Base-by-base conservation (phyloP, 2,888 invertebrate genomes). In the Thereva nobilitata region DNA sequence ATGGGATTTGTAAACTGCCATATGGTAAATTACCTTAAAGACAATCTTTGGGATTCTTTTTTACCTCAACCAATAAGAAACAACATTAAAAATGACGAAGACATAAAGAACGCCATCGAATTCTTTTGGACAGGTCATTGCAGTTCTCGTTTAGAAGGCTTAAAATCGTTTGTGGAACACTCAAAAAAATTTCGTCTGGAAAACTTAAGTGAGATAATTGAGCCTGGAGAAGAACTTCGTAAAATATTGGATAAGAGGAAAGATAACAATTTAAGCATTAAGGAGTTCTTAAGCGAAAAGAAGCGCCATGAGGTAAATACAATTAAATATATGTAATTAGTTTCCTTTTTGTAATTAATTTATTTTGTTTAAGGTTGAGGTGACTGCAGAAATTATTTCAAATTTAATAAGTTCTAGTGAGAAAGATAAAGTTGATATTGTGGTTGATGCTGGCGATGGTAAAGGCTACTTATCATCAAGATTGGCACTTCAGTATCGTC, bases 361-460 rank as follows among this genome's bases (percentile, higher is more conserved):
- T 42, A 44, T 38, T 35, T 53, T 56, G 34, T 44, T 70, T 23
- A 10, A 86, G 86, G 89, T 89, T 0, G 86, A 88, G 76, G 81
- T 84, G 9, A 85, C 89, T 79, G 87, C 89, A 0, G 80, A 81
- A 0, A 77, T 90, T 1, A 83, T 87, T 0, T 83, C 86, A 2
- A 82, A 84, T 1, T 75, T 91, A 66, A 78, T 75, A 3, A 72
- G 77, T 54, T 35, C 45, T 59, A 4, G 5, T 8, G 10, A 67
- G 12, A 41, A 52, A 53, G 10, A 50, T 0, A 35, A 64, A 0
- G 54, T 65, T 5, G 2, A 72, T 4, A 84, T 86, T 78, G 82
- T 91, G 47, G 83, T 95, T 10, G 96, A 96, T 77, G 87, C 93
- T 49, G 96, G 96, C 0, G 94, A 94, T 75, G 96, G 96, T 0